Conservation (phyloP, 2,888 invertebrate genomes). For the Hyposoter didymator region DNA sequence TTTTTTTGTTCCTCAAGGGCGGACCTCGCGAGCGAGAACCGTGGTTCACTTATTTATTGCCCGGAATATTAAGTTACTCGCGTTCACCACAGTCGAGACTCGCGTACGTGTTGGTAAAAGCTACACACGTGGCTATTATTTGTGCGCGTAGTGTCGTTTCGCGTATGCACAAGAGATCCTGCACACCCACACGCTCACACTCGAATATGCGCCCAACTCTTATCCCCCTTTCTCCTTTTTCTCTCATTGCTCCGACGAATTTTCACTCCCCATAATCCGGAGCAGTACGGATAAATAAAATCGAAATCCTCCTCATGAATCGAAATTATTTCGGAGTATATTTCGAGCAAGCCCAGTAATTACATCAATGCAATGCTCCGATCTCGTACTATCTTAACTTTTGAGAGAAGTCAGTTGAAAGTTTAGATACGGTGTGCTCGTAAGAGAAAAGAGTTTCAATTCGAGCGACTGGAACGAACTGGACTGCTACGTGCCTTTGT, state of each 20-base stretch:
- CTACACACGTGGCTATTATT: conserved; percentile 37
- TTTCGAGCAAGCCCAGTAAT: conserved; percentile 1
- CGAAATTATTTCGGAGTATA: not conserved
- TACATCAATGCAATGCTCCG: not conserved
- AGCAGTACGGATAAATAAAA: not conserved
- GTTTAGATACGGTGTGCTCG: not conserved
- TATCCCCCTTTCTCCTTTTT: conserved; percentile 14
- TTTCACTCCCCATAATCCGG: conserved; percentile 3
- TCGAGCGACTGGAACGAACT: not conserved
- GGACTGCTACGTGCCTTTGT: not conserved
- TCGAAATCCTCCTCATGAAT: not conserved
- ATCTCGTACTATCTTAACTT: not conserved
- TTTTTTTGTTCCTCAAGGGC: conserved; percentile 72
- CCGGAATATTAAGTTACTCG: conserved; percentile 82
- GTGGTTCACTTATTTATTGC: conserved; percentile 82
- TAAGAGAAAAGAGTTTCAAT: not conserved
- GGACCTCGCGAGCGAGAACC: conserved; percentile 77
- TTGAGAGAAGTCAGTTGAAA: not conserved
- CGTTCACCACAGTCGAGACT: conserved; percentile 72
- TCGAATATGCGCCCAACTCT: conserved; percentile 27
- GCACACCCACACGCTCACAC: not conserved
- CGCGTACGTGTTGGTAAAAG: conserved; percentile 40
- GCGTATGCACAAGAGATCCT: conserved; percentile 33
- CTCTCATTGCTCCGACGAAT: conserved; percentile 44
- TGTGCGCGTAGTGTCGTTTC: conserved; percentile 66